Conservation (phyloP, 2,888 invertebrate genomes). For the Morpho achilles region DNA sequence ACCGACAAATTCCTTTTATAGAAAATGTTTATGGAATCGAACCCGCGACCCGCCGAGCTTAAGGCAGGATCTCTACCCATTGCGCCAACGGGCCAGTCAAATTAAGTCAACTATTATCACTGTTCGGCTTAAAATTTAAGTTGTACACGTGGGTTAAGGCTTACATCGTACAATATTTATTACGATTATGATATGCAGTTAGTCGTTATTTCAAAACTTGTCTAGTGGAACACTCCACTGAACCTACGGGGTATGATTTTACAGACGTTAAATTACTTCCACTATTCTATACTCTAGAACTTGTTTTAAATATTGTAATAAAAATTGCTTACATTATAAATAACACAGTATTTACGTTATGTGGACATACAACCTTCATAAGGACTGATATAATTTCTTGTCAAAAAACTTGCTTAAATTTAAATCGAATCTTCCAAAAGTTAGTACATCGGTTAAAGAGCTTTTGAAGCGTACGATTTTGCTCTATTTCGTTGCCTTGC, state of each 20-base stretch:
- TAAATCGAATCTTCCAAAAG: neutral
- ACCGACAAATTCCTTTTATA: too few species aligned
- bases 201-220: constrained; percentile 7
- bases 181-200: constrained; percentile 10
- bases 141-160: constrained; percentile 15
- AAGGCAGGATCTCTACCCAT: too few species aligned
- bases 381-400: constrained; percentile 47
- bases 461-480: too few species aligned
- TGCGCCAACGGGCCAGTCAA: neutral
- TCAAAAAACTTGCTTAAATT: constrained; percentile 7
- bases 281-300: constrained; percentile 49
- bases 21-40: too few species aligned
- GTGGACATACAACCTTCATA: constrained; percentile 74
- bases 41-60: too few species aligned
- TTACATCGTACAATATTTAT: constrained; percentile 5
- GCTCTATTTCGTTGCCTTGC: too few species aligned
- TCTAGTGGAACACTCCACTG: constrained; percentile 11
- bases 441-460: too few species aligned
- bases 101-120: neutral
- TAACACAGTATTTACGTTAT: constrained; percentile 68
- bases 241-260: constrained; percentile 51
- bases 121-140: neutral
- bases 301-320: constrained; percentile 55
- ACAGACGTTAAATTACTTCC: constrained; percentile 51
- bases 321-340: constrained; percentile 66